Conservation (phyloP, 1,140 invertebrate genomes). For the Aphelinus atriplicis region DNA sequence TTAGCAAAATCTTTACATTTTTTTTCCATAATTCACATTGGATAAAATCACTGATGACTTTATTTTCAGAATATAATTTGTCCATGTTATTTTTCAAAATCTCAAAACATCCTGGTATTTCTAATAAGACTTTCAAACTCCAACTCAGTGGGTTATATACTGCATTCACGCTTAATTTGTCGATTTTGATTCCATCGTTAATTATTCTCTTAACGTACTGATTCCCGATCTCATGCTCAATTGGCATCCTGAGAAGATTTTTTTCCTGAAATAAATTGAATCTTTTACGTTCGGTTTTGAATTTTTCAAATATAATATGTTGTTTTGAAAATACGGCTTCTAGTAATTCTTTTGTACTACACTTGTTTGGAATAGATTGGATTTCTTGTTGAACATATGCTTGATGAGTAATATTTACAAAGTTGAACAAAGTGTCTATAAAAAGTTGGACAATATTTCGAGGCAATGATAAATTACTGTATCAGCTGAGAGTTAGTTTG, state of each 20-base stretch:
- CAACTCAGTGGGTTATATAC: slow-evolving; percentile 7
- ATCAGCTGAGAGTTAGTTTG: background rate
- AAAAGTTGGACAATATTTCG: slow-evolving; percentile 3
- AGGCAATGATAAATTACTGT: background rate
- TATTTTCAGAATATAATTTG: background rate
- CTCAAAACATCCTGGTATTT: slow-evolving; percentile 16
- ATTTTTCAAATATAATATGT: too few species aligned
- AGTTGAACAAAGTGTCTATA: background rate
- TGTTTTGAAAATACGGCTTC: too few species aligned
- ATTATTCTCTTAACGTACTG: background rate
- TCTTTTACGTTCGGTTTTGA: too few species aligned
- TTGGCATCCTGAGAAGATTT: background rate
- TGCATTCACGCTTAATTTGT: background rate
- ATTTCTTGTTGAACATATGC: too few species aligned
- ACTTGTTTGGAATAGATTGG: too few species aligned
- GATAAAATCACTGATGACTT: background rate
- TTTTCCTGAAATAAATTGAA: background rate
- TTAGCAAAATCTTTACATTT: background rate
- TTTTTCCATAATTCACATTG: slow-evolving; percentile 2
- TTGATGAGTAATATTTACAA: background rate
- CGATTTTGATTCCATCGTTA: too few species aligned
- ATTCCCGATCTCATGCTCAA: background rate
- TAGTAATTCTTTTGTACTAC: too few species aligned
- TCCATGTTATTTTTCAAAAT: slow-evolving; percentile 1
- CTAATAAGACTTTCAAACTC: background rate